A percentile compares a stretch with the other conserved stretches of the same genome.
These are phyloP conservation scores for Tetramorium alpestre DNA, from an alignment of 1,140 invertebrate genomes.

Conservation along the genomic window DNA sequence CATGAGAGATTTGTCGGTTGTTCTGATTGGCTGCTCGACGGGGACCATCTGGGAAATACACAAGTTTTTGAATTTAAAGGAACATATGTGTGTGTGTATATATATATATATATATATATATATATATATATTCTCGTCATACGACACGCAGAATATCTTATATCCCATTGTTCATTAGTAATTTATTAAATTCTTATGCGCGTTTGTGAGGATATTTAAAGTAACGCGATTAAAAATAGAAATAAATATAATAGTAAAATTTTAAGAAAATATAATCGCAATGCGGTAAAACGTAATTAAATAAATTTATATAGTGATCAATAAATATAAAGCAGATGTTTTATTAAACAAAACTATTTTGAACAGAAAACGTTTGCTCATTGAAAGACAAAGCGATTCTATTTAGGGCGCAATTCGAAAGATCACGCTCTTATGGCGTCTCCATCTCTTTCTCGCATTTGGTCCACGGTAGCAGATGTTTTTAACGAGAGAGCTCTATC, in stretches of 20 bases:
- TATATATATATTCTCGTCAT: not conserved
- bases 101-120: not conserved
- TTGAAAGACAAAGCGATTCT: conserved; percentile 44
- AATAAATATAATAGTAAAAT: not conserved
- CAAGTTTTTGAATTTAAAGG: not conserved
- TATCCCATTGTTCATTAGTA: not conserved
- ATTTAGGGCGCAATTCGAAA: not conserved
- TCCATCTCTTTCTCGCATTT: conserved; percentile 7
- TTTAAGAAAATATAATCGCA: not conserved
- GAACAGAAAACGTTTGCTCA: conserved; percentile 6
- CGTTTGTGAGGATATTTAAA: not conserved
- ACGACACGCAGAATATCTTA: not conserved
- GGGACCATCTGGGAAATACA: not conserved
- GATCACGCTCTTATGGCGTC: conserved; percentile 13
- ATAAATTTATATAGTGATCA: not conserved
- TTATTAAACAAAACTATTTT: conserved; percentile 29
- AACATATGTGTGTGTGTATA: too few relatives aligned
- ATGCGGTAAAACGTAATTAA: not conserved
- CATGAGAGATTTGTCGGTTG: not conserved
- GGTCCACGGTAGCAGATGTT: conserved; percentile 74
- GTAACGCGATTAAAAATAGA: not conserved
- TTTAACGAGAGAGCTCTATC: conserved; percentile 72
- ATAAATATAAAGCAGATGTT: not conserved
- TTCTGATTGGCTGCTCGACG: not conserved
- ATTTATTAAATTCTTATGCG: not conserved